Evolutionary conservation across 2,797 vertebrate genomes (phyloP), one percentile per base, ranked within the genome.

Genomic region (Mus spretus): DNA sequence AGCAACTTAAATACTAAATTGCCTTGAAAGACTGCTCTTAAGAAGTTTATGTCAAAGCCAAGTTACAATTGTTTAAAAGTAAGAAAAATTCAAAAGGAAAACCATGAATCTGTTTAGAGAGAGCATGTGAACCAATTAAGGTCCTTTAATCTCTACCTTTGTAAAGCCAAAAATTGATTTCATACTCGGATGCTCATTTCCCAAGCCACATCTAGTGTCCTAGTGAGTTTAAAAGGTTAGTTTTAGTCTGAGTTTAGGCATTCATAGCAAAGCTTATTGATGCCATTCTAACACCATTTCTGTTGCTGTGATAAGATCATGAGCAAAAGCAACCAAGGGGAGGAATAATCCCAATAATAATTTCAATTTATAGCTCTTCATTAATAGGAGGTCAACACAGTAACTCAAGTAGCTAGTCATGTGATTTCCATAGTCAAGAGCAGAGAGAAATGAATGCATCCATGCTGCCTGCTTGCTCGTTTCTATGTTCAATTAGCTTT

Each of bases 11-110:
- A 61, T 81, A 34, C 89, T 44, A 84, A 47, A 61, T 44, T 44
- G 44, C n/a, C 63, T 83, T 57, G 44, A 78, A 95, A 84, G 59
- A 67, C 78, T 20, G 63, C 65, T 92, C 78, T 93, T 86, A 93
- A 65, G 72, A 63, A 44, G 37, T 78, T 89, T 78, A 50, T 63
- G 40, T n/a, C 81, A 61, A 96, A 90, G 47, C n/a, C 50, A 89
- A 84, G 50, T 93, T 90, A 55, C 12, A 31, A 0, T n/a, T 92
- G 17, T 96, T 96, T 90, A 47, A 96, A 92, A 80, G 70, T 74
- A 83, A 93, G 77, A 14, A 84, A 79, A 92, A 91, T 67, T 81
- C 50, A 93, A 93, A 88, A 78, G 50, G 78, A 96, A 94, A 94
- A 92, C 70, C 53, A 28, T 95, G 53, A n/a, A 6, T 34, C 9